phyloP scores from a whole-genome alignment of 2,888 invertebrate species.

The Andrena fulva region DNA sequence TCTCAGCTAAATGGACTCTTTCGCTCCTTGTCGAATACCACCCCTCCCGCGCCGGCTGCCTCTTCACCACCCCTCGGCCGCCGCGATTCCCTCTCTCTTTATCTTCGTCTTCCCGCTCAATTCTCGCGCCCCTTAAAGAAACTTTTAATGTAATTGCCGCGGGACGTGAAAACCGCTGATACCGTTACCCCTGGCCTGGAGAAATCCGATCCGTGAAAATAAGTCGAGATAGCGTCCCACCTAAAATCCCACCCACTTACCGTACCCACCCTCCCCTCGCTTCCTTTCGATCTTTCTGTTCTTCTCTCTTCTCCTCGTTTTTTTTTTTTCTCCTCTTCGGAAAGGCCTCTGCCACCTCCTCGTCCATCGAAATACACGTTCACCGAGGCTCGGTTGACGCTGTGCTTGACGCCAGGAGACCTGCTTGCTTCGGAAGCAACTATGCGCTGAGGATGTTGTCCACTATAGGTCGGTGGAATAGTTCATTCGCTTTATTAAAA shows the following conservation, averaged over 20 bases:
- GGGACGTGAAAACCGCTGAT: constrained; percentile 79
- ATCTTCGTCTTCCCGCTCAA: constrained; percentile 64
- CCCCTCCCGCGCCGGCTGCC: neutral
- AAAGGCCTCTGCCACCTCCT: neutral
- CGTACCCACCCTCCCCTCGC: constrained; percentile 39
- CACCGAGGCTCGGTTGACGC: constrained; percentile 54
- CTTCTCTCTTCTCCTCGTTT: neutral
- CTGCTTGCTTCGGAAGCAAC: too few relatives aligned
- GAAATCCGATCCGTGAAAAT: constrained; percentile 75
- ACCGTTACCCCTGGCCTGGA: constrained; percentile 72
- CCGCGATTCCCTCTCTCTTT: constrained; percentile 53
- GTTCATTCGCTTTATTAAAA: too few relatives aligned
- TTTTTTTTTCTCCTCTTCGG: neutral
- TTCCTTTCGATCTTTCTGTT: constrained; percentile 15
- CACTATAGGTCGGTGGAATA: too few relatives aligned
- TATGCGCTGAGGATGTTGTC: too few relatives aligned
- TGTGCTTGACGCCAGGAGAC: neutral
- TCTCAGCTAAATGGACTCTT: constrained; percentile 45
- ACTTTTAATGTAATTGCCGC: constrained; percentile 80
- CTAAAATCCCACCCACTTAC: constrained; percentile 69
- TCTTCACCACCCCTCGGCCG: neutral
- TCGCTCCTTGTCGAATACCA: constrained; percentile 47
- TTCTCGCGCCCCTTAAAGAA: constrained; percentile 75
- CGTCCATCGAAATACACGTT: constrained; percentile 65
- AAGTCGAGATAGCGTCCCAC: constrained; percentile 72